These are phyloP conservation scores for Parotocinclus haroldoi DNA, from an alignment of 2,797 vertebrate genomes.

Conservation along the genomic window DNA sequence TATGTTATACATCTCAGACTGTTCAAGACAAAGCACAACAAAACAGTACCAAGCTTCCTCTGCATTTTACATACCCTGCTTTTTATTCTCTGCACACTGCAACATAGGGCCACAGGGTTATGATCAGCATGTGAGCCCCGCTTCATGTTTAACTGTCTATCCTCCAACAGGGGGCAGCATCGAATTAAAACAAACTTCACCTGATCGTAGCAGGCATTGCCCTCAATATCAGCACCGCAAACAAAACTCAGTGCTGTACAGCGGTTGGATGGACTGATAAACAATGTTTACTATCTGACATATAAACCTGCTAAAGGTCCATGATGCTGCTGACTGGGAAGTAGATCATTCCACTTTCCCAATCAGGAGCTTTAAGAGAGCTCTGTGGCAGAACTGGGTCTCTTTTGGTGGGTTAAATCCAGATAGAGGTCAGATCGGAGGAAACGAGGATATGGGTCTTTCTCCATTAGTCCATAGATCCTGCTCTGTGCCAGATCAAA, in stretches of 20 bases:
- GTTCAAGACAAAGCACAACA: conserved; percentile 21
- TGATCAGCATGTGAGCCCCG: conserved; percentile 2
- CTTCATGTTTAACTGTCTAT: conserved; percentile 1
- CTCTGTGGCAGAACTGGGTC: conserved; percentile 28
- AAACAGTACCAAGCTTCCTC: conserved; percentile 37
- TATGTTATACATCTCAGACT: conserved; percentile 12
- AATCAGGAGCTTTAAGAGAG: conserved; percentile 32
- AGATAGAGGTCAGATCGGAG: conserved; percentile 87
- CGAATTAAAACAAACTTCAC: conserved; percentile 17
- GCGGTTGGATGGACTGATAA: conserved; percentile 15
- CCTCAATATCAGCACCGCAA: background rate
- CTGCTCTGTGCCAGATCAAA: conserved; percentile 89
- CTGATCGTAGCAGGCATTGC: background rate
- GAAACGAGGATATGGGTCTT: conserved; percentile 92
- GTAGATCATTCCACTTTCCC: background rate
- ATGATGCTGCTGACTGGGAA: background rate
- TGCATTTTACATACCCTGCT: conserved; percentile 11
- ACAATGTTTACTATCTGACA: conserved; percentile 23
- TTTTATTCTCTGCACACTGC: conserved; percentile 22
- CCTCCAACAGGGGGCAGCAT: conserved; percentile 43
- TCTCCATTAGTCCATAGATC: conserved; percentile 90
- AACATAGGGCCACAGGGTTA: background rate
- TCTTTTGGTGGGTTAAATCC: conserved; percentile 77
- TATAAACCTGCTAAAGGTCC: conserved; percentile 21
- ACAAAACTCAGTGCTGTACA: conserved; percentile 25